Evolutionary conservation across 2,797 vertebrate species (phyloP).

Genomic region (Pseudochaenichthys georgianus): DNA sequence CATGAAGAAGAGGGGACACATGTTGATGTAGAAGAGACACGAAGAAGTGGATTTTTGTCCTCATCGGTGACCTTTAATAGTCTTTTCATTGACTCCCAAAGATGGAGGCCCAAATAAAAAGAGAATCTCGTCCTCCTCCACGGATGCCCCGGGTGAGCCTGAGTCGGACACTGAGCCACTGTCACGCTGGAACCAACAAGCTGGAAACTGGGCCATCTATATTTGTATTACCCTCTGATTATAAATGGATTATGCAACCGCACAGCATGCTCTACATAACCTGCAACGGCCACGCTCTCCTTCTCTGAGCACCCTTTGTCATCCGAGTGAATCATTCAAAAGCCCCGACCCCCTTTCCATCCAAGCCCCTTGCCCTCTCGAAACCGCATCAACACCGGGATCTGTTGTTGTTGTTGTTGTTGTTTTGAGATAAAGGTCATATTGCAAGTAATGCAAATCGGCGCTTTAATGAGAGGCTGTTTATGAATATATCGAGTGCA

Average conservation of each 20-base stretch:
- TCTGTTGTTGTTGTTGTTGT: background rate
- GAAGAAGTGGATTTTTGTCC: too few relatives aligned
- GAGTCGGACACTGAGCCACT: slow-evolving; percentile 68
- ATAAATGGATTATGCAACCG: slow-evolving; percentile 82
- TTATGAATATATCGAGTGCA: background rate
- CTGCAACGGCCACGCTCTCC: slow-evolving; percentile 50
- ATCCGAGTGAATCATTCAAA: slow-evolving; percentile 32
- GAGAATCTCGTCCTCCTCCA: slow-evolving; percentile 15
- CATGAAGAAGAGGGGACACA: too few relatives aligned
- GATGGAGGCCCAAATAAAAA: slow-evolving; percentile 25
- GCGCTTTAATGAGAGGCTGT: background rate
- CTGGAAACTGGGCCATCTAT: slow-evolving; percentile 84
- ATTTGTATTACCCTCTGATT: slow-evolving; percentile 80
- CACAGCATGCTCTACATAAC: slow-evolving; percentile 81
- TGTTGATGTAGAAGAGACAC: too few relatives aligned
- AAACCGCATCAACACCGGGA: slow-evolving; percentile 4
- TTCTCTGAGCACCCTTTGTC: slow-evolving; percentile 47
- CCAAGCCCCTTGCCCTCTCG: slow-evolving; percentile 3
- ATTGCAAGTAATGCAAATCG: background rate
- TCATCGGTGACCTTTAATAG: background rate
- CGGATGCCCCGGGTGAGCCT: slow-evolving; percentile 48
- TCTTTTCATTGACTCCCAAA: background rate
- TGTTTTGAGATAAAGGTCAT: background rate
- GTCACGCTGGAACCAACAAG: slow-evolving; percentile 59
- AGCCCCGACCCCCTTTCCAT: background rate